Base-by-base conservation (phyloP, 2,888 invertebrate genomes). In the Lycophotia porphyrea region DNA sequence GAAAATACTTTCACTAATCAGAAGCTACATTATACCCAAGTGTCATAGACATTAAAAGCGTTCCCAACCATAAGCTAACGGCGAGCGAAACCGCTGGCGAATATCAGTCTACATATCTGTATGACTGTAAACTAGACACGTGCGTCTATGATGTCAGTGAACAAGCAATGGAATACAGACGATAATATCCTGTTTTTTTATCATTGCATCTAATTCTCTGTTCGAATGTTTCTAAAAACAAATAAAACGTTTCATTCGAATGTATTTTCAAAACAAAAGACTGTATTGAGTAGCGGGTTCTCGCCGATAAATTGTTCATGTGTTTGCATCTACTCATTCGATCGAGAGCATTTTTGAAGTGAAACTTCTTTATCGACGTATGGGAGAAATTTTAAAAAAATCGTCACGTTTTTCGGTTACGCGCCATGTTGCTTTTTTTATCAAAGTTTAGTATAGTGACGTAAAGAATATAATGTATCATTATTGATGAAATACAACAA, bases 91-190 rank as follows among this genome's bases (percentile, higher is more conserved):
- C 5, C 13, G 13, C 34, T 13, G 24, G 7, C 2, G 5, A 36
- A 61, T 13, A 11, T 0, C 13, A 36, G 36, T 61, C 24, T 36
- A 34, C 1, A 60, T 71, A 64, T 42, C 13, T 58, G 42, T 27
- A 66, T 69, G 49, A 70, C 55, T 66, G 47, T 69, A n/a, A 44
- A 49, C 24, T 36, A 9, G 18, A 70, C 65, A 55, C 60, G 42
- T 76, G 66, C 69, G 65, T 47, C 11, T 66, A 34, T 72, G 73
- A 78, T 78, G 65, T 66, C 68, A 73, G 70, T 82, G 67, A 27
- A 36, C 55, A 63, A 86, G 58, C 61, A 79, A 74, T 71, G 80
- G 82, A 69, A 71, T 74, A 66, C 60, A 52, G 64, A 81, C 58
- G n/a, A 60, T 77, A 76, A 60, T 77, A 76, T 80, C 71, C 76